Evolutionary conservation across 1,140 invertebrate genomes (phyloP).

Genomic region (Anastatus disparis): DNA sequence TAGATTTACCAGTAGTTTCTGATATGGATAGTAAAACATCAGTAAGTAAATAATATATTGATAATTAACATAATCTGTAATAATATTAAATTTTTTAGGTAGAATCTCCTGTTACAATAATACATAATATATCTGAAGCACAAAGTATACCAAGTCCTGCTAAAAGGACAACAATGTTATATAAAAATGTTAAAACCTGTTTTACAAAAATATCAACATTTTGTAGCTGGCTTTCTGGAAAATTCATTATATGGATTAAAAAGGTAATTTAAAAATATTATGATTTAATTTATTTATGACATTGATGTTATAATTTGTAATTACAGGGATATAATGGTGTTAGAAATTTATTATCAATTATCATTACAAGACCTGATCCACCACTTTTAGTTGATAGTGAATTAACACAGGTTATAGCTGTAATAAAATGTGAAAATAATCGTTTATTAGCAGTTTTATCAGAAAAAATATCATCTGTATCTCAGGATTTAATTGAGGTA

Average conservation of each 20-base stretch:
- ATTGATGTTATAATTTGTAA: slow-evolving; percentile 8
- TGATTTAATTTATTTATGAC: slow-evolving; percentile 2
- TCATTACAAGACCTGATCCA: slow-evolving; percentile 8
- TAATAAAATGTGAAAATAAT: slow-evolving; percentile 45
- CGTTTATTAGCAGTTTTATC: slow-evolving; percentile 41
- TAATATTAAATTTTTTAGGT: slow-evolving; percentile 31
- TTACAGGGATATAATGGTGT: slow-evolving; percentile 32
- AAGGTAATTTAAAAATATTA: slow-evolving; percentile 39
- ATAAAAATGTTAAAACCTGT: slow-evolving; percentile 28
- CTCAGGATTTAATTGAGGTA: slow-evolving; percentile 49
- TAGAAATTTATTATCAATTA: slow-evolving; percentile 18
- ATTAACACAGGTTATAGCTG: slow-evolving; percentile 30
- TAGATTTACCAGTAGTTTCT: slow-evolving; percentile 16
- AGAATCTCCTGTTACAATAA: neutral
- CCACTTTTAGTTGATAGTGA: slow-evolving; percentile 22
- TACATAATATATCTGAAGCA: slow-evolving; percentile 1
- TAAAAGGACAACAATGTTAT: slow-evolving; percentile 15
- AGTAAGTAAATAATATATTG: neutral
- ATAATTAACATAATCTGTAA: slow-evolving; percentile 1
- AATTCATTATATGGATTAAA: slow-evolving; percentile 40
- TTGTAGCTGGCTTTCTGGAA: slow-evolving; percentile 47
- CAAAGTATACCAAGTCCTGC: neutral
- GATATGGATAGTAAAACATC: neutral
- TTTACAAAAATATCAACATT: slow-evolving; percentile 37
- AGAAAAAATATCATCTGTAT: slow-evolving; percentile 47